Evolutionary conservation across 2,113 vertebrate species (phyloP), one percentile per base, ranked within the genome.

Genomic region (Heterotilapia buettikoferi): DNA sequence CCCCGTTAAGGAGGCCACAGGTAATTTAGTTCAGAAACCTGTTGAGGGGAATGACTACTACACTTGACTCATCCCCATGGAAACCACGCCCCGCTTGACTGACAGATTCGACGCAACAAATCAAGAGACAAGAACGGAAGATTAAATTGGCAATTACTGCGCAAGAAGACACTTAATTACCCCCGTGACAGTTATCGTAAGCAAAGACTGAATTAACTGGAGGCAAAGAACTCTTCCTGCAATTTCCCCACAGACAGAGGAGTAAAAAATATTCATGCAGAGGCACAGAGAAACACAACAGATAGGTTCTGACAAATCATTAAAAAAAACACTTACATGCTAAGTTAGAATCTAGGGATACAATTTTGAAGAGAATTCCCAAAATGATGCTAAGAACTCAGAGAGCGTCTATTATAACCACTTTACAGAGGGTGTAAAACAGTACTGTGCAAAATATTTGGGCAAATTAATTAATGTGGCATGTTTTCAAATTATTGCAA

Each of bases 61-160:
- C 66, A 54, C 86, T 47, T 88, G 16, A 53, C 38, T 52, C 61
- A 90, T 95, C 88, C 76, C 92, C 92, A 93, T 93, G 92, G 92
- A 86, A 94, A 95, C 95, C 84, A 79, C 80, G 12, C 84, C 92
- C 84, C 56, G 78, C 40, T 92, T 91, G 90, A 94, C 63, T 92
- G 94, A 91, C 92, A 92, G 47, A 47, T 52, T 36, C 3, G 2
- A 86, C 80, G 21, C 52, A 9, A 66, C 36, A 83, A 93, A 90
- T 88, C 68, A 80, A 59, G 54, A 90, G 31, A 14, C 5, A 29
- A 88, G 36, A 84, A 76, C 40, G 80, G 24, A 85, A 76, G 80
- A 91, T 86, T 86, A 94, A 92, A 91, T 93, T 93, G 92, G 89
- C 91, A 95, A 95, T 96, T 95, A 95, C 61, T 38, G 68, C 8